phyloP scores from a whole-genome alignment of 2,888 invertebrate species.

The Drosophila buzzatii region DNA sequence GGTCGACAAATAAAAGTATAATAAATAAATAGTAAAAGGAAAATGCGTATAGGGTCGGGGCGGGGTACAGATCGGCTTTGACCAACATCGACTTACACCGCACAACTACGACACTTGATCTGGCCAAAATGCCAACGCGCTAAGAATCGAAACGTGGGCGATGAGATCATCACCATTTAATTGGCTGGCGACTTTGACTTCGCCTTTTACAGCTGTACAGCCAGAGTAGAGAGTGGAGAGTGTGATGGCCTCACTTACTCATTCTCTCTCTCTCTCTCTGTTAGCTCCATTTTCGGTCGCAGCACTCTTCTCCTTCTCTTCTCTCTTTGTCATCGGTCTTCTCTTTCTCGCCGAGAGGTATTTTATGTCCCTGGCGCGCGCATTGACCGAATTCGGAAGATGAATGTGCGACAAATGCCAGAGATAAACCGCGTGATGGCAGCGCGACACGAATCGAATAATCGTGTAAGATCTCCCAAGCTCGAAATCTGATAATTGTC shows the following conservation, averaged over 20 bases:
- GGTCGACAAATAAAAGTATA: slow-evolving; percentile 74
- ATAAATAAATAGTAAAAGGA: slow-evolving; percentile 80
- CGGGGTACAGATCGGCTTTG: slow-evolving; percentile 29
- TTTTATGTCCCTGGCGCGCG: slow-evolving; percentile 64
- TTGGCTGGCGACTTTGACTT: slow-evolving; percentile 64
- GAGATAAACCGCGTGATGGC: slow-evolving; percentile 30
- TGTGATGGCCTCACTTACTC: slow-evolving; percentile 11
- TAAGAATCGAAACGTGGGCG: slow-evolving; percentile 73
- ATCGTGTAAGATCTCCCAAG: slow-evolving; percentile 51
- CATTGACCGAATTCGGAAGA: slow-evolving; percentile 76
- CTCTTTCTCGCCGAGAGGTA: slow-evolving; percentile 5
- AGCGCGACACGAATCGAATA: slow-evolving; percentile 53
- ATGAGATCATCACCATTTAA: slow-evolving; percentile 79
- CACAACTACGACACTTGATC: slow-evolving; percentile 61
- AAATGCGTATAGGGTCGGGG: slow-evolving; percentile 74
- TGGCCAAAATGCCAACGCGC: slow-evolving; percentile 41
- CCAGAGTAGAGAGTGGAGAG: slow-evolving; percentile 6
- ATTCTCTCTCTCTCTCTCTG: background rate
- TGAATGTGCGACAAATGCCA: slow-evolving; percentile 74
- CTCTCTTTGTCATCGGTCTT: background rate
- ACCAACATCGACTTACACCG: slow-evolving; percentile 18
- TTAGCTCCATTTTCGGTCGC: background rate
- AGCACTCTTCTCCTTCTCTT: slow-evolving; percentile 4
- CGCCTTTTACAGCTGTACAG: slow-evolving; percentile 32
- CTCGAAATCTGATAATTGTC: slow-evolving; percentile 55